These are phyloP conservation scores for Alcis repandata DNA, from an alignment of 2,888 invertebrate genomes.

Conservation along the genomic window DNA sequence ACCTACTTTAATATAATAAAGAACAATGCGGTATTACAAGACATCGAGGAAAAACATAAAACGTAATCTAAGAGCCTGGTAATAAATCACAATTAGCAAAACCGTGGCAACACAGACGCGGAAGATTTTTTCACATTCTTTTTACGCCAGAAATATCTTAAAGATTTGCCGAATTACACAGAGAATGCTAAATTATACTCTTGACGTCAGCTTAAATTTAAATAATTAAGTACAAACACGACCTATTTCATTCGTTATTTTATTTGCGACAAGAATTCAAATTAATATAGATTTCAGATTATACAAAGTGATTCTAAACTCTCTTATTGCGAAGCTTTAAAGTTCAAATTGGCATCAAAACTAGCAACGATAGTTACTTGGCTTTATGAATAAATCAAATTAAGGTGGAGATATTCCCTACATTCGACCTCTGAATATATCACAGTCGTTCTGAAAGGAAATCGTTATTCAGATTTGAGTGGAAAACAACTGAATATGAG, in stretches of 20 bases:
- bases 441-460: conserved; percentile 45
- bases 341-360: conserved; percentile 19
- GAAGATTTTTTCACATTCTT: conserved; percentile 36
- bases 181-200: conserved; percentile 27
- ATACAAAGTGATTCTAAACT: neutral
- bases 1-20: conserved; percentile 2
- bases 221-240: conserved; percentile 23
- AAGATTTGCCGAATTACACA: conserved; percentile 25
- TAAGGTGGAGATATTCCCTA: conserved; percentile 49
- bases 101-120: conserved; percentile 33
- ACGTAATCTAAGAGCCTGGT: conserved; percentile 22
- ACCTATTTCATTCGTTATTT: conserved; percentile 10
- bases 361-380: conserved; percentile 14
- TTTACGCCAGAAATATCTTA: conserved; percentile 28
- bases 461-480: conserved; percentile 52
- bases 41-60: conserved; percentile 18
- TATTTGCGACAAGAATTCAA: conserved; percentile 7
- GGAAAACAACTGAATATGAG: conserved; percentile 28
- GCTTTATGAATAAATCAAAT: conserved; percentile 59
- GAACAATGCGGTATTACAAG: conserved; percentile 10
- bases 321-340: conserved; percentile 5
- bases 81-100: conserved; percentile 42
- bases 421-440: conserved; percentile 52
- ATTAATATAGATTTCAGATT: neutral
- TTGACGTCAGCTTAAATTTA: conserved; percentile 13